Evolutionary conservation across 2,888 invertebrate genomes (phyloP).

Genomic region (Scaptodrosophila latifasciaeformis): DNA sequence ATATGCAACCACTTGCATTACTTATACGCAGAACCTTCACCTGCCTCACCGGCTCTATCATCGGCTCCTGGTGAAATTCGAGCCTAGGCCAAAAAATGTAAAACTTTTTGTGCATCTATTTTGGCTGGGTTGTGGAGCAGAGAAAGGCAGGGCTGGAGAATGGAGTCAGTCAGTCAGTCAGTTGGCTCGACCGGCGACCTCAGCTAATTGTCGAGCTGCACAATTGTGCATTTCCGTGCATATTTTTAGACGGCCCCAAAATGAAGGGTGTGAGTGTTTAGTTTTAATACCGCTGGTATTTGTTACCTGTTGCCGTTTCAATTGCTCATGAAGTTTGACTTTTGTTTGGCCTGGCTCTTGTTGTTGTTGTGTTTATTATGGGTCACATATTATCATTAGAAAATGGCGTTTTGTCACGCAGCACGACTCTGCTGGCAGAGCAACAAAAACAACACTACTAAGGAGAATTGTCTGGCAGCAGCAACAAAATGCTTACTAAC

Average conservation of each 20-base stretch:
- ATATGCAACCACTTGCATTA: slow-evolving; percentile 43
- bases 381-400: slow-evolving; percentile 70
- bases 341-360: slow-evolving; percentile 24
- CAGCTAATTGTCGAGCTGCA: slow-evolving; percentile 72
- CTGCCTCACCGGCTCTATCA: slow-evolving; percentile 8
- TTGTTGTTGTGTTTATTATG: slow-evolving; percentile 50
- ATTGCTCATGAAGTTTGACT: slow-evolving; percentile 49
- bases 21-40: slow-evolving; percentile 59
- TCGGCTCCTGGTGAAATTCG: no score
- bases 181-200: slow-evolving; percentile 29
- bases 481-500: no score
- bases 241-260: slow-evolving; percentile 55
- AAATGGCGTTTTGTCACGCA: slow-evolving; percentile 73
- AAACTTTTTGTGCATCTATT: background rate
- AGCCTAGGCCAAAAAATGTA: slow-evolving; percentile 6
- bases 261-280: slow-evolving; percentile 52
- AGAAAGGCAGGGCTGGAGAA: no score
- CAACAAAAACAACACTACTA: background rate
- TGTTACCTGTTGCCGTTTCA: slow-evolving; percentile 68
- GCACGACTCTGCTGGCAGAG: slow-evolving; percentile 36
- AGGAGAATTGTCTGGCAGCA: no score
- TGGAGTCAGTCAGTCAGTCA: no score
- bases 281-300: slow-evolving; percentile 66
- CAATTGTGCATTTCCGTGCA: slow-evolving; percentile 74
- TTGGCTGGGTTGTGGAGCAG: background rate